Evolutionary conservation across 2,888 invertebrate species (phyloP).

Genomic region (Orthosia gothica): DNA sequence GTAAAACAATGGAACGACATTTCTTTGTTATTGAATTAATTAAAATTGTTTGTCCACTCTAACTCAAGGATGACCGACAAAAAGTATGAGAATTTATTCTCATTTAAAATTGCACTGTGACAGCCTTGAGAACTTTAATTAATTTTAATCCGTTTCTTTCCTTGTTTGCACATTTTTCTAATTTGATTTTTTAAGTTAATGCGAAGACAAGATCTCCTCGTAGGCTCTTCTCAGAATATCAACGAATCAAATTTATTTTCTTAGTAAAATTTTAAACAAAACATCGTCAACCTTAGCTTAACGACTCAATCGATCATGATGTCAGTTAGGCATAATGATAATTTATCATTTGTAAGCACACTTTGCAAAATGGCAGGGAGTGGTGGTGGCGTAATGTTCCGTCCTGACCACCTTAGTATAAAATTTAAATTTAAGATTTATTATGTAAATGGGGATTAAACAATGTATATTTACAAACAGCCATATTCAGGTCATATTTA

Average conservation of each 20-base stretch:
- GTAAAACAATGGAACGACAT: slow-evolving; percentile 48
- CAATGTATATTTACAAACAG: slow-evolving; percentile 63
- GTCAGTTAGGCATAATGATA: slow-evolving; percentile 79
- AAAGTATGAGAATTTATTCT: slow-evolving; percentile 58
- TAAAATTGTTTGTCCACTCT: slow-evolving; percentile 55
- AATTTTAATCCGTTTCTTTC: slow-evolving; percentile 70
- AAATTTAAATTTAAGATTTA: slow-evolving; percentile 70
- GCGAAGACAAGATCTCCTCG: too few species aligned
- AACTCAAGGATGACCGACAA: slow-evolving; percentile 54
- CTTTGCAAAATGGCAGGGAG: slow-evolving; percentile 70
- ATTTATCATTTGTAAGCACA: slow-evolving; percentile 80
- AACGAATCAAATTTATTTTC: slow-evolving; percentile 44
- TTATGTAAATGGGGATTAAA: slow-evolving; percentile 61
- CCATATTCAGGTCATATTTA: slow-evolving; percentile 57
- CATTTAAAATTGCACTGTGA: slow-evolving; percentile 65
- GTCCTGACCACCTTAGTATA: slow-evolving; percentile 66
- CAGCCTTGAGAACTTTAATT: slow-evolving; percentile 64
- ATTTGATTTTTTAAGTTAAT: background rate
- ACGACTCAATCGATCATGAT: slow-evolving; percentile 78
- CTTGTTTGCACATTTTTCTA: slow-evolving; percentile 25
- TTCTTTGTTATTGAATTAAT: slow-evolving; percentile 67
- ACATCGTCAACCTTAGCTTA: slow-evolving; percentile 71
- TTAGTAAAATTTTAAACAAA: slow-evolving; percentile 57
- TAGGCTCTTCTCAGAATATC: slow-evolving; percentile 8
- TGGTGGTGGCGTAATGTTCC: slow-evolving; percentile 70